Base-by-base conservation (phyloP, 2,888 invertebrate species). In the Hirtodrosophila trivittata region DNA sequence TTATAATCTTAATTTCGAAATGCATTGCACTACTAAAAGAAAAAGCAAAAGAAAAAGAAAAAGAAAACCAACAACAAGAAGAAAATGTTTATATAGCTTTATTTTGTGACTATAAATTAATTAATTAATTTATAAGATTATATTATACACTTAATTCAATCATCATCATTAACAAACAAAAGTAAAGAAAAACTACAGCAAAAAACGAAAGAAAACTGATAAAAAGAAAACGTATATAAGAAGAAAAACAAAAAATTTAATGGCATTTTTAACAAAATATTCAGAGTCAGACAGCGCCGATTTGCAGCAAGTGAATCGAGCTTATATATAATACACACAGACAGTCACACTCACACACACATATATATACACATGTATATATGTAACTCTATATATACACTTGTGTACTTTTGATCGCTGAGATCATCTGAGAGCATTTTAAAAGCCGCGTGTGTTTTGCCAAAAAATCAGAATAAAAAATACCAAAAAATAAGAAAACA, bases 41-140 rank as follows among this genome's bases (percentile, higher is more conserved):
- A 43, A 33, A 52, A 63, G 4, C 9, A 35, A 32, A 14, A 8
- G 32, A 25, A 47, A 41, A 55, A 38, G 14, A 18, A 33, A 63
- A 39, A 16, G 39, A 38, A 63, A 60, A 30, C 65, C 35, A 56
- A 68, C 50, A 72, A 59, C 42, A 65, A 21, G 5, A 21, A 21
- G 54, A 14, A 55, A 63, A n/a, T n/a, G n/a, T 50, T 63, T 86
- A 86, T 74, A 81, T 70, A 81, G 81, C 81, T 81, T 82, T 84
- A 82, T 84, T 86, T 86, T 75, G 64, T 64, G 71, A 83, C 64
- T 80, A 80, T 77, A 74, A 81, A 80, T 83, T 80, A 86, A 78
- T 81, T 65, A 67, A 74, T 70, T 84, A 77, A 81, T 77, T 77
- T 84, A 63, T 84, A 78, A 85, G 78, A 68, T 67, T 83, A 82